Percentiles rank a stretch among this genome's conserved stretches.
These are phyloP conservation scores for Pachypsylla venusta DNA, from an alignment of 1,140 invertebrate species.

Conservation along the genomic window DNA sequence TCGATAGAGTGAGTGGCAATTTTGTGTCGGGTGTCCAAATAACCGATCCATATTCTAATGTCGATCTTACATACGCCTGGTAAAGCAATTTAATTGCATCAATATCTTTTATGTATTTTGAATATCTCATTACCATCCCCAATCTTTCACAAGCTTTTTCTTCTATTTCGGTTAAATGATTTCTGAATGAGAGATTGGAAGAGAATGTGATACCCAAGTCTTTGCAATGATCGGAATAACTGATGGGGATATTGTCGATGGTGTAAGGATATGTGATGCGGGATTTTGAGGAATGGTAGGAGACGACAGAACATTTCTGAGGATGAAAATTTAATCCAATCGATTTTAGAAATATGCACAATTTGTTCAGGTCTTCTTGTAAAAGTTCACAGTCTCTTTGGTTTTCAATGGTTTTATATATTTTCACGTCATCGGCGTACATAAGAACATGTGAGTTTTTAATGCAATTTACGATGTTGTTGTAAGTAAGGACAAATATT, in stretches of 20 bases:
- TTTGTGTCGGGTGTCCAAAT: conserved; percentile 10
- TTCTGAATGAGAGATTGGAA: background rate
- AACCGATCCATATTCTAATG: conserved; percentile 12
- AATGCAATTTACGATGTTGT: background rate
- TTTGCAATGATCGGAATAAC: background rate
- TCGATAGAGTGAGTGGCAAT: background rate
- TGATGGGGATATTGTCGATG: background rate
- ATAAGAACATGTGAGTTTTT: background rate
- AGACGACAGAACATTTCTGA: background rate
- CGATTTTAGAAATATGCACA: background rate
- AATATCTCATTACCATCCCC: background rate
- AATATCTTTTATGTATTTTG: background rate
- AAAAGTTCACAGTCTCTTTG: background rate
- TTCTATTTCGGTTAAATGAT: background rate
- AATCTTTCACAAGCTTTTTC: background rate
- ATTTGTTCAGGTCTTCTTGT: background rate
- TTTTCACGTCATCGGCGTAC: background rate
- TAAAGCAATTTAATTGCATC: conserved; percentile 7
- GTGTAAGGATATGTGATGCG: background rate
- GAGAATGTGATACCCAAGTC: background rate
- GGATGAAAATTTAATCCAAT: background rate
- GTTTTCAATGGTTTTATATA: background rate
- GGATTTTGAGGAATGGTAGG: background rate
- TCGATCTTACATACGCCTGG: conserved; percentile 7
- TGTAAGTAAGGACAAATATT: no score